Evolutionary conservation across 2,888 invertebrate species (phyloP).

Genomic region (Tipula vernalis): DNA sequence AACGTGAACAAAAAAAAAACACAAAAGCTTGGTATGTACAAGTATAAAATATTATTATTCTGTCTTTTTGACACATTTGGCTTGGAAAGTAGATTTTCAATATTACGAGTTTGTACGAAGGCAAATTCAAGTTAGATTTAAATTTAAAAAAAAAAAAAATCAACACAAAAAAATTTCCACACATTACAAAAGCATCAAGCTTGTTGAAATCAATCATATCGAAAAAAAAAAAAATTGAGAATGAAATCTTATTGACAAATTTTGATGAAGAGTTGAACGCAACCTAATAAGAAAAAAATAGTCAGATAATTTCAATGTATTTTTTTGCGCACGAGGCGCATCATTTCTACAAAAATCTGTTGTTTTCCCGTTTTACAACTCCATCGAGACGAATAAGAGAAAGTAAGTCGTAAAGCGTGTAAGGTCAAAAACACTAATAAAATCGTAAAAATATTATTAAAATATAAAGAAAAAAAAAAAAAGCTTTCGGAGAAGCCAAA

Average conservation of each 20-base stretch:
- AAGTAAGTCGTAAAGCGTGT: not conserved
- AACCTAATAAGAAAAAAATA: not conserved
- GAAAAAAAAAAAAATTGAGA: not conserved
- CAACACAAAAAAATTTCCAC: not conserved
- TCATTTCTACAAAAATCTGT: not conserved
- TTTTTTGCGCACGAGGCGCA: not conserved
- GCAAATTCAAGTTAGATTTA: not conserved
- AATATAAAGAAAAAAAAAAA: not conserved
- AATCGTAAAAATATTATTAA: not conserved
- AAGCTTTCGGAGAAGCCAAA: not conserved
- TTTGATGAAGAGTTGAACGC: not conserved
- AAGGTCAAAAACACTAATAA: not conserved
- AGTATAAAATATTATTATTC: not conserved
- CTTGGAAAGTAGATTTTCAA: not conserved
- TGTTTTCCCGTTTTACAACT: not conserved
- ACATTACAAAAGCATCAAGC: not conserved
- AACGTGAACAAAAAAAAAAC: not conserved
- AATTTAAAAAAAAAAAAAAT: not conserved
- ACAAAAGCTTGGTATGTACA: not conserved
- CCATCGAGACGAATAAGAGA: not conserved
- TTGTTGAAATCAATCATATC: not conserved
- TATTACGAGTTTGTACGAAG: not conserved
- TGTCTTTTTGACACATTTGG: not conserved
- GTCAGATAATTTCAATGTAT: not conserved
- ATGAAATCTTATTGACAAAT: not conserved